Evolutionary conservation across 2,113 vertebrate genomes (phyloP).

Genomic region (Jaculus jaculus): DNA sequence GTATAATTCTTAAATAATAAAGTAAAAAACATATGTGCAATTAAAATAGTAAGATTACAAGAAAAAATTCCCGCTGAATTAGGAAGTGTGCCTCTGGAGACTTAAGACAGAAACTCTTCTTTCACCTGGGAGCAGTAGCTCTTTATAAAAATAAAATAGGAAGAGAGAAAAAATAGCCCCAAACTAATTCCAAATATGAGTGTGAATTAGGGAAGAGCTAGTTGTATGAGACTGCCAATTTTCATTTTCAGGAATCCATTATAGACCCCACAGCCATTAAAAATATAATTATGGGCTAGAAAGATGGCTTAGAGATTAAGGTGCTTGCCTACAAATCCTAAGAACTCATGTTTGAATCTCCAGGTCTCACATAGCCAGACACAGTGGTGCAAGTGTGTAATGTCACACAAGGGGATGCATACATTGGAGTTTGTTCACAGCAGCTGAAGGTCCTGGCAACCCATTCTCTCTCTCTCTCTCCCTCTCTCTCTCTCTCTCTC

Average conservation of each 20-base stretch:
- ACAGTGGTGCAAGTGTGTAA: no score
- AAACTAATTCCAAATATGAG: neutral
- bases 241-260: slow-evolving; percentile 22
- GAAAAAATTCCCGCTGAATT: neutral
- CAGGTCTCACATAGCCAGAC: no score
- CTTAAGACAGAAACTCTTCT: neutral
- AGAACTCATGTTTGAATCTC: no score
- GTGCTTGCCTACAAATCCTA: no score
- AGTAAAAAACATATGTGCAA: slow-evolving; percentile 13
- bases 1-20: slow-evolving; percentile 41
- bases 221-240: neutral
- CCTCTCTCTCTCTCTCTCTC: no score
- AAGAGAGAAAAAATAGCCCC: neutral
- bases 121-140: neutral
- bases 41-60: slow-evolving; percentile 15
- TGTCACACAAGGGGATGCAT: no score
- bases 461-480: no score
- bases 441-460: no score
- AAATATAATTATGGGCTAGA: neutral
- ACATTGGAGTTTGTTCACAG: no score
- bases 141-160: neutral
- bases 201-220: neutral
- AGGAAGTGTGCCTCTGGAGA: neutral
- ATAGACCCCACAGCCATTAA: neutral
- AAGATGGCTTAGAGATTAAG: no score